These are phyloP conservation scores for Erebia ligea DNA, from an alignment of 2,888 invertebrate species.

Conservation along the genomic window DNA sequence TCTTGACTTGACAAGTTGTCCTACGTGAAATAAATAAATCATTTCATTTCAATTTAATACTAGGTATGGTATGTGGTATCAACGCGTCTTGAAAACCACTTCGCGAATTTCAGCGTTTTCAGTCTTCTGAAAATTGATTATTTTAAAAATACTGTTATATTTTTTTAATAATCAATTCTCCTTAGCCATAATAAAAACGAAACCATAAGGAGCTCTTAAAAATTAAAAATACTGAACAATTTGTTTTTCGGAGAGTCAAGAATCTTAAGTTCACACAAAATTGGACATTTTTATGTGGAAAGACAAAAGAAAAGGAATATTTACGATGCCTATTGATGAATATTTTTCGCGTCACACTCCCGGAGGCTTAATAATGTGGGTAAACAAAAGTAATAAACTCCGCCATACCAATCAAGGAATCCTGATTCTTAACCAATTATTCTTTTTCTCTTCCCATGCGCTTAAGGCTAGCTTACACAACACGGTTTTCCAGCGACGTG, in stretches of 20 bases:
- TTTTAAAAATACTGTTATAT: too few relatives aligned
- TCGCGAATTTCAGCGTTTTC: not conserved
- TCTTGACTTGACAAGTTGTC: too few relatives aligned
- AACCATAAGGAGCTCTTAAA: not conserved
- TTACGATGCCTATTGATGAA: not conserved
- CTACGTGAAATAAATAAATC: too few relatives aligned
- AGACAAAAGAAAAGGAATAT: conserved; percentile 11
- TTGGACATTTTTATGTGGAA: not conserved
- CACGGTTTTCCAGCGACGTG: not conserved
- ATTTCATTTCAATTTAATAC: too few relatives aligned
- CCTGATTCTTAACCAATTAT: conserved; percentile 23
- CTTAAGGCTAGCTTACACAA: not conserved
- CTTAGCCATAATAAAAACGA: not conserved
- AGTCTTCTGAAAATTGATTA: too few relatives aligned
- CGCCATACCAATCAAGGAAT: conserved; percentile 57
- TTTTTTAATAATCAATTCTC: too few relatives aligned
- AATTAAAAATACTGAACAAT: conserved; percentile 5
- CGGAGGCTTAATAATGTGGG: conserved; percentile 43
- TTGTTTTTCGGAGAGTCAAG: not conserved
- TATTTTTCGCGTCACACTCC: conserved; percentile 17
- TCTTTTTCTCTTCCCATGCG: conserved; percentile 26
- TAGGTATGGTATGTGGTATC: not conserved
- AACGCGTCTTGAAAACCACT: not conserved
- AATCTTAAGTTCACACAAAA: not conserved
- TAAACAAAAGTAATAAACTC: conserved; percentile 46